Evolutionary conservation across 37 sponge, comb jelly and placozoan genomes (phyloP), one percentile per base, ranked within the genome.

Genomic region (Diacarnus erythraeanus): DNA sequence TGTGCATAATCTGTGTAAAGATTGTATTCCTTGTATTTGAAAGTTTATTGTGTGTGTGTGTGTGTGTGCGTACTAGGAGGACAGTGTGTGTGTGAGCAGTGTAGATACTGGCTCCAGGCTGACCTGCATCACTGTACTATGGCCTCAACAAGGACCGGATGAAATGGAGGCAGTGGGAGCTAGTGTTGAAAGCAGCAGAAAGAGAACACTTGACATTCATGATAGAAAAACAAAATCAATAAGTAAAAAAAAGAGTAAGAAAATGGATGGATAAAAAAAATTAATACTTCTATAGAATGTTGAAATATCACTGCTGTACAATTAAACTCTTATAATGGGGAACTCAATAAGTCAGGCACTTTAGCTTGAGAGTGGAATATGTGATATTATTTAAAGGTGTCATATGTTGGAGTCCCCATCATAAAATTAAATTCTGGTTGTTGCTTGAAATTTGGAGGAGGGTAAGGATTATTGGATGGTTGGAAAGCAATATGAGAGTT

Each of bases 71-170:
- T n/a, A n/a, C n/a, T 38, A 84, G 78, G 12, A 2, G 1, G 65
- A 77, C 8, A 26, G 38, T 0, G 33, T 33, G 41, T 88, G 88
- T 76, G 66, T 88, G 34, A 61, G 78, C 61, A 44, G 34, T 5
- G 60, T 59, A 36, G 78, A 88, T 3, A 71, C 74, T 26, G 71
- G 70, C 38, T 77, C 80, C 0, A 59, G 84, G 37, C 39, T 74
- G n/a, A 88, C 74, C 27, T 74, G 84, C 61, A 78, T 88, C 42
- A 63, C 89, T 10, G 3, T 88, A 10, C 27, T 74, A 2, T 25
- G 30, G 18, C 41, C 63, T 33, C 38, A 17, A 3, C 23, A 47
- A 61, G 64, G 20, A 27, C 5, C 21, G 21, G 39, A 43, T 8
- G 3, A 72, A 41, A 42, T 20, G 56, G 56, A 54, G 56, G 17